Percentiles rank a stretch among this genome's conserved stretches.
Conservation (phyloP, 2,888 invertebrate genomes). For the Orthosia gracilis region DNA sequence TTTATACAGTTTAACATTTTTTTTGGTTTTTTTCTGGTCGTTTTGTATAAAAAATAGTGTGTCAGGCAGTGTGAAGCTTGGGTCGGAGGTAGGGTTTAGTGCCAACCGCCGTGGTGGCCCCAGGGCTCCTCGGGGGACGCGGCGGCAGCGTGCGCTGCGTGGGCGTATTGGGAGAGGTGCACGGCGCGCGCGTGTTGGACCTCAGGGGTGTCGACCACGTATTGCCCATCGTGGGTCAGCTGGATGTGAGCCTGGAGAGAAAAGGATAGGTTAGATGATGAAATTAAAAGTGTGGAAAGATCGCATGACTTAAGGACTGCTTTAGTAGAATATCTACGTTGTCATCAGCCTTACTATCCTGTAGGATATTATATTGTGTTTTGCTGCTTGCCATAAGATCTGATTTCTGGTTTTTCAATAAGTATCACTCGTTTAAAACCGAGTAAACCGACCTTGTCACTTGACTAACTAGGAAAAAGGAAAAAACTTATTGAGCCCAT, state of each 20-base stretch:
- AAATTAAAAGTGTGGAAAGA: too few species aligned
- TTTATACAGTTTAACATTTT: constrained; percentile 85
- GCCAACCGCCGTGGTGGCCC: constrained; percentile 84
- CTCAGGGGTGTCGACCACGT: constrained; percentile 89
- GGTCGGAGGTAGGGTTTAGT: constrained; percentile 84
- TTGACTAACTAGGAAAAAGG: too few species aligned
- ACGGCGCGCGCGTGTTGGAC: constrained; percentile 88
- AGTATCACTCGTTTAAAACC: too few species aligned
- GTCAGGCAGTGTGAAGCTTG: constrained; percentile 80
- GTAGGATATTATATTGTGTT: too few species aligned
- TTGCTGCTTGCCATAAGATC: too few species aligned
- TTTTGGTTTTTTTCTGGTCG: constrained; percentile 81
- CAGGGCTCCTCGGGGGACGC: constrained; percentile 87
- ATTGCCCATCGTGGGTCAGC: constrained; percentile 89
- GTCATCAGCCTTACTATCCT: background rate
- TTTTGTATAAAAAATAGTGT: constrained; percentile 86
- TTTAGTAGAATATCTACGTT: background rate
- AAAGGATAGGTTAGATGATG: background rate
- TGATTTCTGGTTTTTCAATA: too few species aligned
- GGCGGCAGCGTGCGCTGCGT: constrained; percentile 87
- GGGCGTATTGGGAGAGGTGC: constrained; percentile 85
- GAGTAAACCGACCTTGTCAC: too few species aligned
- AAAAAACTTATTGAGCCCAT: too few species aligned
- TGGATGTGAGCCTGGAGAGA: constrained; percentile 85
- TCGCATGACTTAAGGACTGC: too few species aligned